Conservation (phyloP, 2,888 invertebrate genomes). For the Cactoblastis cactorum region DNA sequence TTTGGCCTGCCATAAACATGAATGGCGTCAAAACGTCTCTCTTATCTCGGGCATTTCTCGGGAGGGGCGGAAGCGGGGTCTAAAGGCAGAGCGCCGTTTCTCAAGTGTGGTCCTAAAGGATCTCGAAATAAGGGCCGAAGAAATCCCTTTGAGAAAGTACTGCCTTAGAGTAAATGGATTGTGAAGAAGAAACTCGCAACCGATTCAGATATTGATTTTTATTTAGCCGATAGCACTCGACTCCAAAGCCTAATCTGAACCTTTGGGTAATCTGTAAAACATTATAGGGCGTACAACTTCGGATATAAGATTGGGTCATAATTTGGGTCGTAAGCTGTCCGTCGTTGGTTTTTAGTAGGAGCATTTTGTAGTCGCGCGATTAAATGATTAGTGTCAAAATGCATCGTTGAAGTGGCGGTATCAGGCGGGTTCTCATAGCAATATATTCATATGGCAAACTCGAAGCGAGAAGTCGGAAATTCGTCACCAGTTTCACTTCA, state of each 20-base stretch:
- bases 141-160: constrained; percentile 69
- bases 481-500: constrained; percentile 59
- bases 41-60: constrained; percentile 76
- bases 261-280: constrained; percentile 34
- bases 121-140: constrained; percentile 70
- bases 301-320: constrained; percentile 15
- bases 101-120: constrained; percentile 76
- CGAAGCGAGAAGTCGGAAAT: constrained; percentile 54
- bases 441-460: constrained; percentile 63
- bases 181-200: constrained; percentile 67
- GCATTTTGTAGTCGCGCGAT: constrained; percentile 19
- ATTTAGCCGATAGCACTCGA: constrained; percentile 56
- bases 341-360: constrained; percentile 8
- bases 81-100: constrained; percentile 61
- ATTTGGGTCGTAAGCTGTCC: constrained; percentile 15
- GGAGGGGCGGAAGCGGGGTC: constrained; percentile 71
- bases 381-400: constrained; percentile 26
- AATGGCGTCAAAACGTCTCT: constrained; percentile 78
- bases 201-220: constrained; percentile 75
- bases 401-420: constrained; percentile 33
- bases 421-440: constrained; percentile 41
- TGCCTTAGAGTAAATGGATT: constrained; percentile 74
- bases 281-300: constrained; percentile 25
- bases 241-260: constrained; percentile 40
- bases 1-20: constrained; percentile 77